Evolutionary conservation across 2,113 vertebrate genomes (phyloP), one percentile per base, ranked within the genome.

Genomic region (Crotalus viridis): DNA sequence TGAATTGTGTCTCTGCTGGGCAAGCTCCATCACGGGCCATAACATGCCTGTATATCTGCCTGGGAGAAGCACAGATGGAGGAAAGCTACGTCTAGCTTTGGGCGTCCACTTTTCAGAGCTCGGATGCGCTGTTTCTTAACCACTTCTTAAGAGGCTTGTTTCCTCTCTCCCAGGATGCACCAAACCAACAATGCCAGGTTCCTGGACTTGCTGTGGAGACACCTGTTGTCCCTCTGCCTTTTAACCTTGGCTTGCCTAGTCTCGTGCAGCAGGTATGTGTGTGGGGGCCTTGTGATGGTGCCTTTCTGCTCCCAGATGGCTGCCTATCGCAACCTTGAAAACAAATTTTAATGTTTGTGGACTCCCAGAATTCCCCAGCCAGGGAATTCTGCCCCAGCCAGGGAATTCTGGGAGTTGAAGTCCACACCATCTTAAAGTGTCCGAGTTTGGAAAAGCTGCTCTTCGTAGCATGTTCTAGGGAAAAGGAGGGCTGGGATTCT

Each of bases 131-230:
- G 48, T 51, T 51, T 51, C 48, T 51, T 51, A 51, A 9, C 48
- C 8, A 1, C 48, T 51, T 51, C 9, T 33, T n/a, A 33, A 46
- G 33, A n/a, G 9, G 39, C 15, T 93, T 74, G 61, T 91, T 88
- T 22, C 39, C 95, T 91, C 96, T 39, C 19, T 95, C 95, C 92
- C 96, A 99, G 99, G 98, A 99, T 99, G 99, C 99, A 99, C 97
- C 99, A 99, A 97, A 99, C 99, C 91, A 99, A 99, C 98, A 99
- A 99, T 33, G 99, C 99, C 90, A 98, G 99, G 93, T 99, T 99
- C 97, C 98, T 99, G 98, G 99, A 99, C 97, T 96, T 99, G 97
- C 98, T 99, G 89, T 99, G 99, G 99, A 98, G 99, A 97, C 99
- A 99, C 4, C 94, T 99, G 96, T 97, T 99, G 94, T 99, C 99